Conservation (phyloP, 1,140 invertebrate genomes). For the Drosophila orena region DNA sequence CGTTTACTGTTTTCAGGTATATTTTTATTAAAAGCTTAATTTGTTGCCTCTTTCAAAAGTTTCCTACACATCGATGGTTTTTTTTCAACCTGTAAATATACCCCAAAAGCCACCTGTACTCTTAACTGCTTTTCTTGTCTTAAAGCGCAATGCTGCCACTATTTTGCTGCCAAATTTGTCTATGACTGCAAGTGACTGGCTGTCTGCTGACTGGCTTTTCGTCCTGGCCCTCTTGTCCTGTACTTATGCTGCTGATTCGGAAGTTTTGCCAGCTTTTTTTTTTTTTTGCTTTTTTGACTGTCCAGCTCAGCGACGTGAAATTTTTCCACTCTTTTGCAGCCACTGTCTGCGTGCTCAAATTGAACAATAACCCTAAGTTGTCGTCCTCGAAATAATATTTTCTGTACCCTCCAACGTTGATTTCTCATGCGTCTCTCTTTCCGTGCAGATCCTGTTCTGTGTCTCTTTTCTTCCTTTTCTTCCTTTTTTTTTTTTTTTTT, state of each 20-base stretch:
- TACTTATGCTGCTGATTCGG: constrained; percentile 47
- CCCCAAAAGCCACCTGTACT: neutral
- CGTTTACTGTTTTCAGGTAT: neutral
- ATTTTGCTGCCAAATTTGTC: constrained; percentile 63
- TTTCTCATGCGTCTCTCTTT: constrained; percentile 61
- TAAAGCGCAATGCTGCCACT: constrained; percentile 58
- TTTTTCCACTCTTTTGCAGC: constrained; percentile 69
- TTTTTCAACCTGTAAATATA: neutral
- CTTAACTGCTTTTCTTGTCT: constrained; percentile 9
- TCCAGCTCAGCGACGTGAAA: constrained; percentile 38
- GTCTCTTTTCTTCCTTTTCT: no score
- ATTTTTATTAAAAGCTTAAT: no score
- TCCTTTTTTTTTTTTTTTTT: no score
- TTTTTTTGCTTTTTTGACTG: constrained; percentile 28
- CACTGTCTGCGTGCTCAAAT: constrained; percentile 79
- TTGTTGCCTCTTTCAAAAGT: neutral
- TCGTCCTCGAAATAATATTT: constrained; percentile 82
- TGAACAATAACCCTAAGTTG: constrained; percentile 83
- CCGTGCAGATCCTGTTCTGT: neutral
- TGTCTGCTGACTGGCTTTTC: constrained; percentile 36
- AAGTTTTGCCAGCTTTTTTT: constrained; percentile 41
- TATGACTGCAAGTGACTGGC: constrained; percentile 70
- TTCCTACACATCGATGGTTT: neutral
- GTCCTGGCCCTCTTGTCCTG: constrained; percentile 19
- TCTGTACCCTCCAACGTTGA: constrained; percentile 71